Base-by-base conservation (phyloP, 1,140 invertebrate genomes). In the Cyclina sinensis region DNA sequence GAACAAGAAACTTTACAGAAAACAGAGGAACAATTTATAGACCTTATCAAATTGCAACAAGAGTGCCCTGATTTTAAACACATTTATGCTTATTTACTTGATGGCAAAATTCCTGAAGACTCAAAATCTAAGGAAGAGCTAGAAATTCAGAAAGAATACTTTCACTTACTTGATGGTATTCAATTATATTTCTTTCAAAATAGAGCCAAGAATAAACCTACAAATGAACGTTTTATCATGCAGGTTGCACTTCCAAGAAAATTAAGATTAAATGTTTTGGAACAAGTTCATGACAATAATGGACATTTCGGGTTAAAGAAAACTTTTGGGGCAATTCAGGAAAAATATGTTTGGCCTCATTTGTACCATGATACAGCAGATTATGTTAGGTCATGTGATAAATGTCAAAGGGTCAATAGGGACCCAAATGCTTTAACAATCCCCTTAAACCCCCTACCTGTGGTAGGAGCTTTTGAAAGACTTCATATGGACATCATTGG, bases 401-500 rank as follows among this genome's bases (percentile, higher is more conserved):
- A 14, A 11, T 90, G 89, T 88, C 85, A 87, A 78, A 18, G 39
- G 27, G 37, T 59, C 0, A 24, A 88, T 70, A 54, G 43, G 32
- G 30, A 32, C 30, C 57, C 51, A 0, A 0, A 86, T 59, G 21
- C 83, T 59, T 12, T 18, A 24, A 30, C 18, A 1, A 62, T 70
- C 0, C 86, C 86, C 12, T 27, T 83, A 12, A 59, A 85, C 21
- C 86, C 81, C 11, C n/a, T 89, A 0, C 90, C 84, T 37, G 59
- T 88, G 9, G 88, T 62, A 48, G 48, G 21, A 43, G 24, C 62
- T 11, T 92, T 92, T 74, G 18, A 86, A 16, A 24, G 59, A 21
- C 30, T 59, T 16, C 90, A 91, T 70, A 51, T 92, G 11, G 91
- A 91, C 37, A 68, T 91, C 27, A n/a, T 90, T 2, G 91, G 89